Evolutionary conservation across 1,140 invertebrate species (phyloP), one percentile per base, ranked within the genome.

Genomic region (Spodoptera frugiperda): DNA sequence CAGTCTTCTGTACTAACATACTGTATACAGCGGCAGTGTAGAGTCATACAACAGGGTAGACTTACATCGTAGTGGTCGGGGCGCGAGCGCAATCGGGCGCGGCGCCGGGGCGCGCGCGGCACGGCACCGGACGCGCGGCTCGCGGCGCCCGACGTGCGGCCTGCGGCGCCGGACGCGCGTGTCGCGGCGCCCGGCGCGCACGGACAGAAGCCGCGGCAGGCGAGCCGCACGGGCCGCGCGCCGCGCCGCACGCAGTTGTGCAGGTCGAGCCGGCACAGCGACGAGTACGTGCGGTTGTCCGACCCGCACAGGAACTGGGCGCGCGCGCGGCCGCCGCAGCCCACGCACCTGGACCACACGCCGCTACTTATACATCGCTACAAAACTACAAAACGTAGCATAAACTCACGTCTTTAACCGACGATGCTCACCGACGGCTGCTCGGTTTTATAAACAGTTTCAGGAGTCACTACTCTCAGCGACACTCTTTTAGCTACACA

Each of bases 261-360:
- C 93, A 98, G 98, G 93, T 98, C 97, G 82, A 98, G 95, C 80
- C 97, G 96, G 92, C 98, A 98, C 67, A 97, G 95, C 68, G 98
- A 98, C 89, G 97, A 98, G 95, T 98, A 98, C n/a, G 98, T 98
- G 83, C 97, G 96, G 95, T 98, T 98, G 95, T 98, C 98, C 44
- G 96, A 96, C 77, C 98, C 98, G 93, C 98, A 98, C 65, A 98
- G 95, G 95, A 98, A 98, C 96, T 94, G 77, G 46, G 80, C 88
- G 70, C 82, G 97, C 96, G 55, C 97, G 96, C 97, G 97, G 76
- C 96, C 95, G 83, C 96, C 96, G 91, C 98, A 98, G 78, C 97
- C 97, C 51, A 88, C 87, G 68, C 88, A 90, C 49, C 85, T 83
- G 76, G 15, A 14, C 1, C 51, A 46, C 65, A n/a, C 33, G 8